These are phyloP conservation scores for Acanthochromis polyacanthus DNA, from an alignment of 2,113 vertebrate genomes.

Conservation along the genomic window DNA sequence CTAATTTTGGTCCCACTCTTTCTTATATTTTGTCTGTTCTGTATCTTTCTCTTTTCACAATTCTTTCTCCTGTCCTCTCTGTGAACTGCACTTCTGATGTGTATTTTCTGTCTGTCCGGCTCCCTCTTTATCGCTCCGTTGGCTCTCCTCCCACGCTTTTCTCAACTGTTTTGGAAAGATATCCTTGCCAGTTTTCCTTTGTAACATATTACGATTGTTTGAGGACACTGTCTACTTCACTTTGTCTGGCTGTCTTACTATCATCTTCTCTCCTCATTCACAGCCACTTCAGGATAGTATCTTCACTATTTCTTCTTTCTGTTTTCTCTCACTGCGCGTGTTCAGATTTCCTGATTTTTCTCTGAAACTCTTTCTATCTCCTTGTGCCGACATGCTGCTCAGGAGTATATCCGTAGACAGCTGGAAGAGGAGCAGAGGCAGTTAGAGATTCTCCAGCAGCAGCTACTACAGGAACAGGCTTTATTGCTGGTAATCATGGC, in stretches of 20 bases:
- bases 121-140: conserved; percentile 13
- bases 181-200: conserved; percentile 23
- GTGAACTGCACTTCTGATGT: conserved; percentile 20
- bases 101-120: conserved; percentile 3
- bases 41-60: conserved; percentile 8
- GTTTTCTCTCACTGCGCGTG: conserved; percentile 3
- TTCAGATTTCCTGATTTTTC: conserved; percentile 43
- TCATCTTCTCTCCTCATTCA: conserved; percentile 27
- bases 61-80: conserved; percentile 4
- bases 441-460: conserved; percentile 99
- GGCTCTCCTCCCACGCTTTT: conserved; percentile 12
- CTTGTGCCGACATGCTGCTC: conserved; percentile 81
- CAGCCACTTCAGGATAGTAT: conserved; percentile 38
- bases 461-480: conserved; percentile 98
- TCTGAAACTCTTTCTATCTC: conserved; percentile 52
- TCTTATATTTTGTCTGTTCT: not conserved
- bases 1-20: not conserved
- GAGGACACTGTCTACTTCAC: conserved; percentile 16
- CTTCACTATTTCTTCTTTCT: conserved; percentile 6
- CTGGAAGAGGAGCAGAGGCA: conserved; percentile 99
- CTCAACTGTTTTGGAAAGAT: conserved; percentile 24
- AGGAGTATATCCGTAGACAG: conserved; percentile 99
- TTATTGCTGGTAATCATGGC: conserved; percentile 96
- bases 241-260: conserved; percentile 10
- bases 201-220: conserved; percentile 21